These are phyloP conservation scores for Cacoxenus indagator DNA, from an alignment of 2,888 invertebrate species.

Conservation along the genomic window DNA sequence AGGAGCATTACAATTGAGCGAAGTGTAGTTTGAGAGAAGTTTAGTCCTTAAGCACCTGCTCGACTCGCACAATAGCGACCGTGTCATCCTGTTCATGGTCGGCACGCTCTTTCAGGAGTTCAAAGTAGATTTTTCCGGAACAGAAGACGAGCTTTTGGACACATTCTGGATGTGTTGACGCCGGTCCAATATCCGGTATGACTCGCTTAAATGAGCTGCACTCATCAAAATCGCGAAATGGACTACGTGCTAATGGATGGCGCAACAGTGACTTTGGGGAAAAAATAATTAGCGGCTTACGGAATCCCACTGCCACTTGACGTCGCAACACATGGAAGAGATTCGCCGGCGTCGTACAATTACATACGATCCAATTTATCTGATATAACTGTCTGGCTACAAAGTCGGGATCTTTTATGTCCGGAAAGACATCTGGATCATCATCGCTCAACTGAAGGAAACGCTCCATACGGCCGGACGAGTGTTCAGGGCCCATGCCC, in stretches of 20 bases:
- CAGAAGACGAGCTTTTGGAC: constrained; percentile 85
- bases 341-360: constrained; percentile 95
- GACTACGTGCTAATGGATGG: constrained; percentile 93
- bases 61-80: constrained; percentile 85
- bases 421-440: constrained; percentile 94
- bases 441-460: constrained; percentile 95
- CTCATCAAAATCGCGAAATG: constrained; percentile 91
- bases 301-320: constrained; percentile 94
- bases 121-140: constrained; percentile 86
- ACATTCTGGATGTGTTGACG: constrained; percentile 72
- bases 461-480: constrained; percentile 77
- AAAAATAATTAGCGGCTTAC: constrained; percentile 96
- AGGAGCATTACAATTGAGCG: constrained; percentile 18
- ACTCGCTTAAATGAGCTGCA: constrained; percentile 81
- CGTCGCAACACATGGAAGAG: constrained; percentile 95
- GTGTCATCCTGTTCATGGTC: constrained; percentile 77
- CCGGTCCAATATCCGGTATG: constrained; percentile 77
- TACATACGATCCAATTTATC: constrained; percentile 95
- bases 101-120: constrained; percentile 78
- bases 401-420: constrained; percentile 84
- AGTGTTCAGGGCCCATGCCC: constrained; percentile 91
- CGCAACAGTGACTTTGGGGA: constrained; percentile 96
- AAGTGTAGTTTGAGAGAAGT: not conserved
- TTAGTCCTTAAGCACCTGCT: constrained; percentile 74
- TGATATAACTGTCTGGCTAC: constrained; percentile 94